Conservation (phyloP, 2,888 invertebrate genomes). For the Melinaea menophilus region DNA sequence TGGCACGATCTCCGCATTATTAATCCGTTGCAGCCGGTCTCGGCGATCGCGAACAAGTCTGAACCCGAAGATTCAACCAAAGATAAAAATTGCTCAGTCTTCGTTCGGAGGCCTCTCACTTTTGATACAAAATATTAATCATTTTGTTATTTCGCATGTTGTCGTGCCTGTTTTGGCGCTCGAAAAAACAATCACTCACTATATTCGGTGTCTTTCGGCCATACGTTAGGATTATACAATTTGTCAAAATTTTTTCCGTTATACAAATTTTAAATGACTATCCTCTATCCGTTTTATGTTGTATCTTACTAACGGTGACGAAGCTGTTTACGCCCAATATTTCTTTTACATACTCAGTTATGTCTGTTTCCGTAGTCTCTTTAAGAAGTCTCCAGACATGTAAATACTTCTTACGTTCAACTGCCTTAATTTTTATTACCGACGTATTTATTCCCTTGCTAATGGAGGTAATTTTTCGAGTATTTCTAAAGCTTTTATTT, state of each 20-base stretch:
- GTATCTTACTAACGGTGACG: slow-evolving; percentile 31
- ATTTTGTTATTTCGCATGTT: not conserved
- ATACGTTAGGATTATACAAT: slow-evolving; percentile 27
- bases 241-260: slow-evolving; percentile 29
- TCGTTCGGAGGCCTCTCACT: too few species aligned
- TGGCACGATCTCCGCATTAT: too few species aligned
- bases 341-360: slow-evolving; percentile 7
- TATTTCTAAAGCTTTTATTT: too few species aligned
- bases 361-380: slow-evolving; percentile 7
- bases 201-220: slow-evolving; percentile 32
- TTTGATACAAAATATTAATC: too few species aligned
- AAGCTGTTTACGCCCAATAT: slow-evolving; percentile 7
- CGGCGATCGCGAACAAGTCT: too few species aligned
- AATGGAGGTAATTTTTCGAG: not conserved
- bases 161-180: slow-evolving; percentile 15
- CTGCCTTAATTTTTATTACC: not conserved
- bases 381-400: slow-evolving; percentile 23
- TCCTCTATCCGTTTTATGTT: slow-evolving; percentile 34
- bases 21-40: too few species aligned
- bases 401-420: slow-evolving; percentile 18
- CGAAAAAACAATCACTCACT: slow-evolving; percentile 38
- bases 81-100: too few species aligned
- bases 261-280: slow-evolving; percentile 36
- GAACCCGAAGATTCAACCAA: too few species aligned
- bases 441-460: slow-evolving; percentile 2